Evolutionary conservation across 2,888 invertebrate species (phyloP), one percentile per base, ranked within the genome.

Genomic region (Cenopis cana): DNA sequence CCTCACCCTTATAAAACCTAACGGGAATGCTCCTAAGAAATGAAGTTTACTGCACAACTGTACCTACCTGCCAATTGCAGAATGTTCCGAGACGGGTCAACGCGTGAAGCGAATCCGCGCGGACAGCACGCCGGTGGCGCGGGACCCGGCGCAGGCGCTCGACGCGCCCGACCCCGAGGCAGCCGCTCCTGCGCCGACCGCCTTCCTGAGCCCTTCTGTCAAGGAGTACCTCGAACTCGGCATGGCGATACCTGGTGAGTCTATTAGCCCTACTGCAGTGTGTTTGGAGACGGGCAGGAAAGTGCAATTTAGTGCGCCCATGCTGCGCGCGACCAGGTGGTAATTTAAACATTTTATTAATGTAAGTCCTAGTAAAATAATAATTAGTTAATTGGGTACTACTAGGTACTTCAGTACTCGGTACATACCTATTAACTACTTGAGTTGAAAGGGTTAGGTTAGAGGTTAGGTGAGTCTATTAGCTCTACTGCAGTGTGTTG

Each of bases 141-240:
- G 87, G 2, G 93, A 94, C 56, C 91, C 94, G 73, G 90, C 94
- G 85, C 79, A 93, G 60, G 90, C 81, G 74, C 70, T 77, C 66
- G 77, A 78, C 83, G 89, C 73, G 83, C 86, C 72, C 57, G 89
- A 88, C 79, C 82, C 89, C 85, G 79, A 87, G 86, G 86, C 66
- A 69, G 89, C 90, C 36, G 93, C 85, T 17, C 93, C 94, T 17
- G 96, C 96, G 73, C 97, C 97, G 6, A 95, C 96, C 1, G 95
- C 96, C 76, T 97, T 97, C 88, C 93, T 97, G 78, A 97, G 97
- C 85, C 97, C 97, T 54, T 97, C 97, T 0, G 97, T 97, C 55
- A 95, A 97, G 77, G 97, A 97, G 85, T 97, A 97, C 88, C 94
- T 97, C 77, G 97, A 97, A 91, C 94, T 97, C 78, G 97, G 97